Conservation (phyloP, 2,113 vertebrate species). For the Myrmophylax atrothorax region DNA sequence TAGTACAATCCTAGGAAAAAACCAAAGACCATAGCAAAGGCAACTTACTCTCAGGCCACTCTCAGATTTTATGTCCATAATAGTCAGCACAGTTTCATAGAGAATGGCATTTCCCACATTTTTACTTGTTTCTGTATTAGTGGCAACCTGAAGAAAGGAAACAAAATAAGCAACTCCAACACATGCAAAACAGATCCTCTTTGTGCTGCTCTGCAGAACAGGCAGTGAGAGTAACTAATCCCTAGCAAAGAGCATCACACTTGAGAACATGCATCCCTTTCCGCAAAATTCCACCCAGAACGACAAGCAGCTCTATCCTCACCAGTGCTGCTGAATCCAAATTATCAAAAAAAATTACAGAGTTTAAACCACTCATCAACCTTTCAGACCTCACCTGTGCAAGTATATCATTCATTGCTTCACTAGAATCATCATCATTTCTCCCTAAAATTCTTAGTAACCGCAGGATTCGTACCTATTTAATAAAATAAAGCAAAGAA, state of each 20-base stretch:
- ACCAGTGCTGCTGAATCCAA: not conserved
- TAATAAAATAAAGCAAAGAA: constrained; percentile 43
- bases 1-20: not conserved
- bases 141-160: constrained; percentile 87
- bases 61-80: constrained; percentile 99
- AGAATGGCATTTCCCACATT: constrained; percentile 99
- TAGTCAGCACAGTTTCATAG: constrained; percentile 98
- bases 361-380: not conserved
- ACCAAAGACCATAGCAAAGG: not conserved
- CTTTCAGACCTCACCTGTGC: constrained; percentile 86
- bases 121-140: constrained; percentile 99
- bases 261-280: not conserved
- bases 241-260: not conserved
- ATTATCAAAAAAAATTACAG: not conserved
- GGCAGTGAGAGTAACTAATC: not conserved
- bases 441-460: constrained; percentile 96
- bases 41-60: constrained; percentile 93
- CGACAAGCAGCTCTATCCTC: not conserved
- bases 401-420: constrained; percentile 99
- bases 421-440: constrained; percentile 97
- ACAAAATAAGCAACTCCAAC: not conserved
- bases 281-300: not conserved
- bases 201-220: not conserved
- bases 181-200: not conserved
- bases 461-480: constrained; percentile 95